A percentile compares a stretch with the other conserved stretches of the same genome.
Conservation (phyloP, 2,888 invertebrate genomes). For the Augochlorella aurata region DNA sequence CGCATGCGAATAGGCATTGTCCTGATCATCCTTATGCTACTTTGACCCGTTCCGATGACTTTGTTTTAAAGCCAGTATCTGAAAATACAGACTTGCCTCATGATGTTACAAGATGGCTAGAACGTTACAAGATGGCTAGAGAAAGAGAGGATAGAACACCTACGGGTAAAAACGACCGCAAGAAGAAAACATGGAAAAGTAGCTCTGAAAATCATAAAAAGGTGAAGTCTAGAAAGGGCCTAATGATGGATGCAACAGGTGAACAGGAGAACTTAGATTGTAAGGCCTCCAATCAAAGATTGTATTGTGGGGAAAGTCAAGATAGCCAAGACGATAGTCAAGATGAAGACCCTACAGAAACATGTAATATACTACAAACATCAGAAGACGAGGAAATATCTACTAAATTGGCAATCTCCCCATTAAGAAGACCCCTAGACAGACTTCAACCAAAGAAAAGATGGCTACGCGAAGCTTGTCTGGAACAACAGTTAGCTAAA, state of each 20-base stretch:
- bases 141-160: conserved; percentile 80
- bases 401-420: conserved; percentile 74
- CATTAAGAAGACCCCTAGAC: conserved; percentile 77
- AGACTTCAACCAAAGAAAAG: conserved; percentile 84
- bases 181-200: conserved; percentile 81
- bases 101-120: conserved; percentile 83
- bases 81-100: conserved; percentile 82
- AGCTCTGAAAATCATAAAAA: conserved; percentile 81
- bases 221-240: conserved; percentile 82
- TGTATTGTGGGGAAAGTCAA: conserved; percentile 78
- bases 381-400: conserved; percentile 78
- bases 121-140: conserved; percentile 82
- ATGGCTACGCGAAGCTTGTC: conserved; percentile 84
- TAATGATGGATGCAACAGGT: conserved; percentile 80
- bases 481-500: conserved; percentile 83
- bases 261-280: conserved; percentile 80
- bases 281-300: conserved; percentile 73
- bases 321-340: conserved; percentile 81
- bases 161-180: conserved; percentile 80
- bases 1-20: conserved; percentile 90
- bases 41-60: conserved; percentile 83
- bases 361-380: conserved; percentile 73
- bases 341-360: conserved; percentile 77
- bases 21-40: conserved; percentile 87
- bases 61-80: conserved; percentile 82